Evolutionary conservation across 2,888 invertebrate species (phyloP).

Genomic region (Drosophila macrospina): DNA sequence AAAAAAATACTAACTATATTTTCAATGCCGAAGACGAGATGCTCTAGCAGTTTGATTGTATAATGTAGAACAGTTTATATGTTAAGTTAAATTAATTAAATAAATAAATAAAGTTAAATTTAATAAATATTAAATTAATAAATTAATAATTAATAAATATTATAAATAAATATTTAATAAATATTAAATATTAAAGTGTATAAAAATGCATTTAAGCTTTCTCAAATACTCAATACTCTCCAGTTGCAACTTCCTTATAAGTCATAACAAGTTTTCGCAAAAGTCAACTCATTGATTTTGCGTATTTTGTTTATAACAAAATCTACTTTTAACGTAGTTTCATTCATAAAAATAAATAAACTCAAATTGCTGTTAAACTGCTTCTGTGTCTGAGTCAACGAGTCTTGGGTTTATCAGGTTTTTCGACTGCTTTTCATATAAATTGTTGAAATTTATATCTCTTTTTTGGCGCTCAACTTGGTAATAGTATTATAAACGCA

Average conservation of each 20-base stretch:
- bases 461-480: neutral
- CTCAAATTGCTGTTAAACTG: neutral
- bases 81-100: neutral
- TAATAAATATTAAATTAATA: neutral
- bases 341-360: constrained; percentile 42
- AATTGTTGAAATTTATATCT: neutral
- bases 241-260: constrained; percentile 10
- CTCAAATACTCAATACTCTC: neutral
- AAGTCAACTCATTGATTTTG: neutral
- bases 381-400: constrained; percentile 34
- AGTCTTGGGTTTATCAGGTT: constrained; percentile 12
- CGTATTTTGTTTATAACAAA: constrained; percentile 10
- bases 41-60: neutral
- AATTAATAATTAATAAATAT: too few species aligned
- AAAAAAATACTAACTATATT: neutral
- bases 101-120: neutral
- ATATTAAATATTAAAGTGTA: neutral
- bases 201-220: neutral
- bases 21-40: neutral
- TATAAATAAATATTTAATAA: too few species aligned
- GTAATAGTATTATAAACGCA: constrained; percentile 19
- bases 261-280: neutral
- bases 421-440: neutral
- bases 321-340: constrained; percentile 1
- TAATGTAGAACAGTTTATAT: neutral